Evolutionary conservation across 1,140 invertebrate genomes (phyloP).

Genomic region (Drosophila nebulosa): DNA sequence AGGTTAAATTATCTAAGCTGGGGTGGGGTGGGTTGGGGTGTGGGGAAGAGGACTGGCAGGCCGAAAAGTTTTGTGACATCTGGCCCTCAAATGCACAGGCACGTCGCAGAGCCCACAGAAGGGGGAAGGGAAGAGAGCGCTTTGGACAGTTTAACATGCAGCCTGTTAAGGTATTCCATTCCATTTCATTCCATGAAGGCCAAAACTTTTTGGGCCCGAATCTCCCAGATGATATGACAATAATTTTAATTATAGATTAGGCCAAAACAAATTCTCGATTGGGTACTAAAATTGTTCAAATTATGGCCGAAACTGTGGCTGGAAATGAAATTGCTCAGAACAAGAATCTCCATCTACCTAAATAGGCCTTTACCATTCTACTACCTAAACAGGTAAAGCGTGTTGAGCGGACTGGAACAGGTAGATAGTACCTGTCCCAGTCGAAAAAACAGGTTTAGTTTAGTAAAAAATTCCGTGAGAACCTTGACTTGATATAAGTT

Average conservation of each 20-base stretch:
- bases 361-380: too few species aligned
- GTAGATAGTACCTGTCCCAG: background rate
- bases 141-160: conserved; percentile 60
- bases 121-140: background rate
- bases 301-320: conserved; percentile 1
- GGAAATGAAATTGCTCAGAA: background rate
- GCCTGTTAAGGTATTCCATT: conserved; percentile 59
- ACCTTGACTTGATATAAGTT: background rate
- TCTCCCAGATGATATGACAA: conserved; percentile 69
- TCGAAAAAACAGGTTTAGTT: background rate
- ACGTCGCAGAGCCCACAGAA: conserved; percentile 40
- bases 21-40: too few species aligned
- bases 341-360: background rate
- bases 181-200: too few species aligned
- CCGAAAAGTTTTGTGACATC: conserved; percentile 7
- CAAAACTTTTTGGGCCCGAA: conserved; percentile 25
- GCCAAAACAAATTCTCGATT: conserved; percentile 41
- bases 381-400: conserved; percentile 2
- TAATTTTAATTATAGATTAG: conserved; percentile 74
- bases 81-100: conserved; percentile 63
- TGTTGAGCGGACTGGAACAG: background rate
- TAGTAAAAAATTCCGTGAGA: background rate
- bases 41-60: too few species aligned
- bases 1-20: conserved; percentile 70
- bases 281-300: conserved; percentile 51